A percentile compares a stretch with the other conserved stretches of the same genome.
Evolutionary conservation across 2,797 vertebrate species (phyloP).

Genomic region (Orestias chungarensis): DNA sequence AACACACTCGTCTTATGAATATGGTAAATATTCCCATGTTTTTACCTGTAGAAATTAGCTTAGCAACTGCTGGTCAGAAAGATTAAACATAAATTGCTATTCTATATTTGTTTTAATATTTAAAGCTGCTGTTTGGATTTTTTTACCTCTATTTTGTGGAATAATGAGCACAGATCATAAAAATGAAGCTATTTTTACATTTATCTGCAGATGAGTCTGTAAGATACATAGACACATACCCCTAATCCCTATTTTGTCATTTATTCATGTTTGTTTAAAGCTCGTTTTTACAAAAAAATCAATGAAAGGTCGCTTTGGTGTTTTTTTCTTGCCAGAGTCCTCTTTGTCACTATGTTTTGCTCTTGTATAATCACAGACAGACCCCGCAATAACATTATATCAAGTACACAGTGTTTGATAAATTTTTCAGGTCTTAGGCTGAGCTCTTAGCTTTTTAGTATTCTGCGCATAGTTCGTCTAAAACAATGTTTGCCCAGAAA

Average conservation of each 20-base stretch:
- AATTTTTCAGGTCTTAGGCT: not conserved
- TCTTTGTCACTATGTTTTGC: not conserved
- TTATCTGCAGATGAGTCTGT: constrained; percentile 1
- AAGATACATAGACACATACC: not conserved
- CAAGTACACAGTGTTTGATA: not conserved
- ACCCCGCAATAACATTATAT: not conserved
- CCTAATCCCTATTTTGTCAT: too few species aligned
- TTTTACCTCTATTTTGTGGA: not conserved
- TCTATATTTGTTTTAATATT: not conserved
- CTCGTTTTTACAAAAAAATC: not conserved
- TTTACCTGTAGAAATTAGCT: not conserved
- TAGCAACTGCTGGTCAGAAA: not conserved
- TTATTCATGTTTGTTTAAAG: not conserved
- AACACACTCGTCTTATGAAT: too few species aligned
- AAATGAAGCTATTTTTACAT: not conserved
- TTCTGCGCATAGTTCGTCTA: not conserved
- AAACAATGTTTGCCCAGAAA: not conserved
- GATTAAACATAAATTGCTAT: not conserved
- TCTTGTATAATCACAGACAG: not conserved
- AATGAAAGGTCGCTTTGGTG: not conserved
- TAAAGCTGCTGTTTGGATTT: not conserved
- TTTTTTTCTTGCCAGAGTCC: not conserved
- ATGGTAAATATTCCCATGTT: not conserved
- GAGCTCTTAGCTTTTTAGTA: constrained; percentile 5
- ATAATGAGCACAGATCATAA: not conserved